Evolutionary conservation across 2,888 invertebrate genomes (phyloP).

Genomic region (Xestobium rufovillosum): DNA sequence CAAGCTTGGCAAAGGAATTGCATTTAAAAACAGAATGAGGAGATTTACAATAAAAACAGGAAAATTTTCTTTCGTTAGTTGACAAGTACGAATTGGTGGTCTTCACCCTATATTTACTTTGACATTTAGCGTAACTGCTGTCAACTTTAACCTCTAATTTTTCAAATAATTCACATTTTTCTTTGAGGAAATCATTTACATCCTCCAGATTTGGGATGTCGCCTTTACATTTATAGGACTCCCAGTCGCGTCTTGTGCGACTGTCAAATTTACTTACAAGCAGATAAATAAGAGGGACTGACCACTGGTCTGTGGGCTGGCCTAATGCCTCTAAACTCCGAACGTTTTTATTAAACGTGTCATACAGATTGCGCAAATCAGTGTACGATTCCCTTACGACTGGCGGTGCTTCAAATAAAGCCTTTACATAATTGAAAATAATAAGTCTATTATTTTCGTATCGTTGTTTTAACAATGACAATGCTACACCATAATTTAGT

Average conservation of each 20-base stretch:
- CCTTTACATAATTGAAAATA: conserved; percentile 11
- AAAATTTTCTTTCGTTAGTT: too few species aligned
- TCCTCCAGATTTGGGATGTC: too few species aligned
- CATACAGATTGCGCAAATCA: conserved; percentile 7
- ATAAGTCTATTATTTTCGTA: conserved; percentile 10
- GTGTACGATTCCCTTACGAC: conserved; percentile 7
- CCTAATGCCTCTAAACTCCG: conserved; percentile 6
- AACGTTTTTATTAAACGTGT: conserved; percentile 6
- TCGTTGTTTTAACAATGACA: conserved; percentile 8
- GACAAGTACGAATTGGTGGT: too few species aligned
- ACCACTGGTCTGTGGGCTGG: conserved; percentile 6
- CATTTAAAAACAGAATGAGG: too few species aligned
- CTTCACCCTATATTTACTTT: too few species aligned
- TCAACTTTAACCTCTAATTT: too few species aligned
- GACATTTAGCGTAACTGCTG: too few species aligned
- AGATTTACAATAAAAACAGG: too few species aligned
- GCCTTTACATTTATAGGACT: background rate
- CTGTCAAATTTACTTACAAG: conserved; percentile 5
- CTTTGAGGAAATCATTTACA: too few species aligned
- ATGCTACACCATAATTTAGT: conserved; percentile 11
- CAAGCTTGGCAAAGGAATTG: too few species aligned
- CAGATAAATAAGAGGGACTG: conserved; percentile 5
- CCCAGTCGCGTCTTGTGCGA: conserved; percentile 4
- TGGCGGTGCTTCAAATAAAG: conserved; percentile 6
- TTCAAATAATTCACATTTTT: too few species aligned